Conservation (phyloP, 1,140 invertebrate genomes). For the Epicauta chinensis region DNA sequence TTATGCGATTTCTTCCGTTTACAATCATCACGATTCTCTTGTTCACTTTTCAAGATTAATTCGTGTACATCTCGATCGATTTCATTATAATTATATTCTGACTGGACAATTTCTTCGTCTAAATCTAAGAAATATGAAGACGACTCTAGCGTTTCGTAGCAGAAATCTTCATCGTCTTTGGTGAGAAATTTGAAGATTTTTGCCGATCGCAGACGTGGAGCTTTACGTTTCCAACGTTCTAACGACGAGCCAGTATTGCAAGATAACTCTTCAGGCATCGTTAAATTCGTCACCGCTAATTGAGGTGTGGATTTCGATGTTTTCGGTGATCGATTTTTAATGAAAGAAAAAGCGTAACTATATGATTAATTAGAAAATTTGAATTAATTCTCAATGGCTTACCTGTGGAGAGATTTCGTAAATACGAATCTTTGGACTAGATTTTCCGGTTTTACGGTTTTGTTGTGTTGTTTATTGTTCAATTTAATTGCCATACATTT, state of each 20-base stretch:
- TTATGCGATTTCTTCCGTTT: slow-evolving; percentile 10
- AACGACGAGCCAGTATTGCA: slow-evolving; percentile 18
- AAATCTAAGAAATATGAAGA: too few relatives aligned
- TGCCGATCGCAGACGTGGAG: slow-evolving; percentile 12
- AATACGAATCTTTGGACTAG: too few relatives aligned
- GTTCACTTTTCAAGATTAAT: slow-evolving; percentile 2
- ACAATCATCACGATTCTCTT: slow-evolving; percentile 11
- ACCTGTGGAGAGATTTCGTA: background rate
- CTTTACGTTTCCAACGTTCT: slow-evolving; percentile 19
- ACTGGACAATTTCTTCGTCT: background rate
- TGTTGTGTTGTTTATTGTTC: background rate
- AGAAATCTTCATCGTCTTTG: slow-evolving; percentile 10
- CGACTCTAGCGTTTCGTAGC: slow-evolving; percentile 7
- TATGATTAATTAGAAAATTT: background rate
- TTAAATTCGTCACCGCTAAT: background rate
- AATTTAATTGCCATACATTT: slow-evolving; percentile 8
- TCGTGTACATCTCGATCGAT: slow-evolving; percentile 7
- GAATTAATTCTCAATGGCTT: background rate
- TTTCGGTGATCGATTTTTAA: background rate
- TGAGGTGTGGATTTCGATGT: background rate
- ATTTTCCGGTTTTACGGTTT: background rate
- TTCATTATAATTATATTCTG: background rate
- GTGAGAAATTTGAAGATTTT: slow-evolving; percentile 1
- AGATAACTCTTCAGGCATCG: slow-evolving; percentile 1
- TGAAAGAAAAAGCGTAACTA: slow-evolving; percentile 7